phyloP scores from a whole-genome alignment of 2,888 invertebrate genomes.

The Nephrocerus scutellatus region DNA sequence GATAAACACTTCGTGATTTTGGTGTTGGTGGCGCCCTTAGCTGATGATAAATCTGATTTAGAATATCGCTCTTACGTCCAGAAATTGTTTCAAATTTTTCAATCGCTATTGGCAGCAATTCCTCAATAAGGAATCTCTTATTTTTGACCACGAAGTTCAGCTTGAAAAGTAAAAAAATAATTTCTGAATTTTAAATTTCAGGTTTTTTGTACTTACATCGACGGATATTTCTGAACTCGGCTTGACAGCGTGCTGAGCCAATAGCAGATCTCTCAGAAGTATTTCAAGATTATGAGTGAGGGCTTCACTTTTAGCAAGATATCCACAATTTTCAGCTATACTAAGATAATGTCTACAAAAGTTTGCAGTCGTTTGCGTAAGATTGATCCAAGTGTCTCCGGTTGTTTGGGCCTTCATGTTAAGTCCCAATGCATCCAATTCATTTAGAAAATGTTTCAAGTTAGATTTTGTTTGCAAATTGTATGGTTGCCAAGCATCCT shows the following conservation, averaged over 20 bases:
- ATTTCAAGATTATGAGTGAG: constrained; percentile 37
- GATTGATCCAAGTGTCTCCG: constrained; percentile 47
- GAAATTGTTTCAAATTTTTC: constrained; percentile 40
- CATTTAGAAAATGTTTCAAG: constrained; percentile 39
- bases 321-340: constrained; percentile 43
- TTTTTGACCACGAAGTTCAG: constrained; percentile 46
- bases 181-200: constrained; percentile 1
- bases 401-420: constrained; percentile 43
- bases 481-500: constrained; percentile 47
- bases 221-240: constrained; percentile 39
- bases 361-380: constrained; percentile 44
- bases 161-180: constrained; percentile 26
- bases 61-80: constrained; percentile 34
- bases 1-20: constrained; percentile 46
- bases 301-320: constrained; percentile 43
- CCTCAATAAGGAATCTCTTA: constrained; percentile 41
- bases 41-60: constrained; percentile 34
- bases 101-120: constrained; percentile 42
- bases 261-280: constrained; percentile 39
- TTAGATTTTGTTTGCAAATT: constrained; percentile 46
- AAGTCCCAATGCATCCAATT: constrained; percentile 42
- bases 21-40: constrained; percentile 39
- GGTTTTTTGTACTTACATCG: constrained; percentile 36
- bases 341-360: constrained; percentile 44
- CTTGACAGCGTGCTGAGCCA: constrained; percentile 42